Evolutionary conservation across 2,888 invertebrate species (phyloP).

Genomic region (Isotomurus palustris): DNA sequence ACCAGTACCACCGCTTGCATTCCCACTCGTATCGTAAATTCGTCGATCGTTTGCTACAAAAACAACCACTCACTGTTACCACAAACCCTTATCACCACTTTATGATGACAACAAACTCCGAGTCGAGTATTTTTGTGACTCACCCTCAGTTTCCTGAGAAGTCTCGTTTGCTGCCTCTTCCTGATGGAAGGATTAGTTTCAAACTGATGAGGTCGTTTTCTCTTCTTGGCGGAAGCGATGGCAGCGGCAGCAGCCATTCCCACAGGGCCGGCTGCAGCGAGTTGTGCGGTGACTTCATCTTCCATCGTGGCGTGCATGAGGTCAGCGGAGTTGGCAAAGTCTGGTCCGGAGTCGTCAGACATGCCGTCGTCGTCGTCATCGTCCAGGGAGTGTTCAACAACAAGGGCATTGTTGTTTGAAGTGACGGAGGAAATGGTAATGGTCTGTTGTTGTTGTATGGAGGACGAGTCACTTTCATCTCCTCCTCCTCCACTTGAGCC

Average conservation of each 20-base stretch:
- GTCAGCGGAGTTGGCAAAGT: conserved; percentile 53
- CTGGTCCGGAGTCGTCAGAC: conserved; percentile 51
- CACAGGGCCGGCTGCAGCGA: conserved; percentile 92
- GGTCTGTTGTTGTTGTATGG: no score
- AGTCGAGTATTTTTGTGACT: no score
- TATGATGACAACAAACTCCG: neutral
- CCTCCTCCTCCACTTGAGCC: conserved; percentile 40
- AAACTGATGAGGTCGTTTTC: conserved; percentile 91
- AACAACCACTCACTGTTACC: neutral
- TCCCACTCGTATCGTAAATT: conserved; percentile 93
- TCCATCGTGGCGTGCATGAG: conserved; percentile 78
- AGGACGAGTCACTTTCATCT: no score
- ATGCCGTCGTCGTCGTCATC: conserved; percentile 81
- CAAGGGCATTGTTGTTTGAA: no score
- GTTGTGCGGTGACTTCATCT: conserved; percentile 92
- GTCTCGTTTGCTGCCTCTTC: conserved; percentile 89
- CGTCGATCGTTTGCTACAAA: conserved; percentile 82
- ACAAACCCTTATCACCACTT: no score
- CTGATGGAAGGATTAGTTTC: conserved; percentile 95
- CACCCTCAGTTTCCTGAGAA: conserved; percentile 77
- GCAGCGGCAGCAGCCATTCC: conserved; percentile 96
- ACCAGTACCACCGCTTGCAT: conserved; percentile 95
- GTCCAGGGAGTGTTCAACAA: conserved; percentile 45
- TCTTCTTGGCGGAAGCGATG: conserved; percentile 90
- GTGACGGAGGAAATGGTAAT: no score